A percentile compares a stretch with the other conserved stretches of the same genome.
Conservation (phyloP, 2,113 vertebrate species). For the Elaphurus davidianus region DNA sequence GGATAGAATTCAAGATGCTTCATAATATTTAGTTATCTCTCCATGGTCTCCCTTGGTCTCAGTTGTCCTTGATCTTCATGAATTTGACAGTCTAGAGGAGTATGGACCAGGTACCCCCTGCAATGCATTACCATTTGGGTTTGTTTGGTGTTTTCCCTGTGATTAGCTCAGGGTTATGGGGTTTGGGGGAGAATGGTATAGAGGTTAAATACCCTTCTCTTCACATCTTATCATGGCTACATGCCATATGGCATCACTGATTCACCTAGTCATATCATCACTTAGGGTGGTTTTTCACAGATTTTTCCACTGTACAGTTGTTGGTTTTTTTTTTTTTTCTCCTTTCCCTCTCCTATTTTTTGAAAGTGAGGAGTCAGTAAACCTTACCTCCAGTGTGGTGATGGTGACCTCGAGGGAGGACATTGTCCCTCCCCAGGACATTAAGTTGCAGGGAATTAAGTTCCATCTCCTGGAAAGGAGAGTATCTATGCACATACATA, state of each 20-base stretch:
- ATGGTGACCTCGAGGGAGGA: too few relatives aligned
- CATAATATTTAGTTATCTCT: background rate
- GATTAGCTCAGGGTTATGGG: background rate
- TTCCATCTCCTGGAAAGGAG: background rate
- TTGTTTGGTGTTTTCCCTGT: background rate
- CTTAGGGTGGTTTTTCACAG: background rate
- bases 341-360: background rate
- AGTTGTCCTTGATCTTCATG: background rate
- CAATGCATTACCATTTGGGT: background rate
- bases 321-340: background rate
- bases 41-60: background rate
- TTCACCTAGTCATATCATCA: background rate
- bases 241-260: too few relatives aligned
- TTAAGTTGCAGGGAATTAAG: background rate
- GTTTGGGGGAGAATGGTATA: background rate
- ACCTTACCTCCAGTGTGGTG: background rate
- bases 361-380: background rate
- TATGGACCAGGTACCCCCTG: too few relatives aligned
- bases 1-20: background rate
- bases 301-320: background rate
- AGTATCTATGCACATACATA: accelerated
- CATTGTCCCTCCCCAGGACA: background rate
- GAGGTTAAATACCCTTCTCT: background rate
- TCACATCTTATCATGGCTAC: background rate
- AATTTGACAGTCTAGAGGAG: background rate